Base-by-base conservation (phyloP, 2,113 vertebrate genomes). In the Microcebus griseorufus region DNA sequence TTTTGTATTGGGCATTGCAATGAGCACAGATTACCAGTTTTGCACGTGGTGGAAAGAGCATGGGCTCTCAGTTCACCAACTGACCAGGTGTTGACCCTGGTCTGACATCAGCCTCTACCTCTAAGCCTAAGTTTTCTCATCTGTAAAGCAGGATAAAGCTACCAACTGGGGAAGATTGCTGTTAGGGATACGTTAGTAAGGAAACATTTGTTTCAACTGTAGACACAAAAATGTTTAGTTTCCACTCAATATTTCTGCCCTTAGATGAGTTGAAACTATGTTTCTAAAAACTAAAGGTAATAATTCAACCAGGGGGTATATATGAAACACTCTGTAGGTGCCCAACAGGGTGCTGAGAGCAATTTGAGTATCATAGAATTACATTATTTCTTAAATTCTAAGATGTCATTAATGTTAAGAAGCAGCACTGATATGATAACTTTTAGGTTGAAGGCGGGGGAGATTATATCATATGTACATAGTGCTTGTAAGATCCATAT, bases 351-450 rank as follows among this genome's bases (percentile, higher is more conserved):
- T 88, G 22, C 73, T 65, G 42, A 76, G n/a, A 80, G 18, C 11
- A 58, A 88, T 80, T 48, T 53, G 53, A 39, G 11, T 14, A 80
- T 32, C 29, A 80, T 0, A 62, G 9, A 96, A 72, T 32, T 51
- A 88, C 18, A 88, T 11, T 42, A 78, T 45, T 82, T 64, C 84
- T 90, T 93, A 88, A 79, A 85, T 79, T 75, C 76, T 80, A 76
- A 90, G 65, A 85, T 91, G 37, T 3, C 34, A n/a, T 65, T 88
- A 42, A 91, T 76, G 80, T 70, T 76, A 78, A 60, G 34, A 93
- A 92, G 53, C 14, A 39, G 17, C 72, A 62, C 27, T 92, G 14
- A 88, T 80, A 81, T 84, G 53, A 53, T 29, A 76, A 88, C 55
- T 51, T 72, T 73, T 76, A 90, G 27, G 65, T 39, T 53, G 37